These are phyloP conservation scores for Baryphthengus martii DNA, from an alignment of 2,113 vertebrate genomes.

Conservation along the genomic window DNA sequence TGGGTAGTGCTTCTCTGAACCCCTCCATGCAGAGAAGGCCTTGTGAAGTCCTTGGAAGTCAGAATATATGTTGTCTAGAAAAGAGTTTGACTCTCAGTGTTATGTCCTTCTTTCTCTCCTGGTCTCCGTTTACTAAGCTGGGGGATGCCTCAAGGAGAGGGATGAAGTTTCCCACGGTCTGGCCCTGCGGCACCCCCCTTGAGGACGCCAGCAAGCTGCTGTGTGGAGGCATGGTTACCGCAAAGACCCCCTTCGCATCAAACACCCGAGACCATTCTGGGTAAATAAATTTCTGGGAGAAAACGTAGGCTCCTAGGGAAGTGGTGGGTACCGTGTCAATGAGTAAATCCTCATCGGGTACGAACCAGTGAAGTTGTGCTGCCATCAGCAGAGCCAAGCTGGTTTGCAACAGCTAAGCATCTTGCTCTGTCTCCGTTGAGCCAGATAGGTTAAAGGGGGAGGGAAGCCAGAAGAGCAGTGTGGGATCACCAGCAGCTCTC, in stretches of 20 bases:
- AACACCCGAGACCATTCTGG: not conserved
- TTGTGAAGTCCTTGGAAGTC: not conserved
- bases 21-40: not conserved
- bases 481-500: not conserved
- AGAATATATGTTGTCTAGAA: not conserved
- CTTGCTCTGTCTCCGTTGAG: not conserved
- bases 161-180: not conserved
- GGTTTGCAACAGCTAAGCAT: not conserved
- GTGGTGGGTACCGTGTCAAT: fast-evolving
- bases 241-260: not conserved
- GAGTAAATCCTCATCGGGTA: not conserved
- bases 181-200: not conserved
- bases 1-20: not conserved
- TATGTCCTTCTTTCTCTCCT: not conserved
- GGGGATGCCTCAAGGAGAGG: not conserved
- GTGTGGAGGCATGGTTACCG: not conserved
- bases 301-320: not conserved
- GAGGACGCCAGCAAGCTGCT: not conserved
- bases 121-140: not conserved
- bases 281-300: not conserved
- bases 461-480: not conserved
- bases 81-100: not conserved
- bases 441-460: not conserved
- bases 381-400: not conserved
- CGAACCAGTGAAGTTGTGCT: not conserved